Percentiles rank a stretch among this genome's conserved stretches.
Evolutionary conservation across 2,113 vertebrate genomes (phyloP).

Genomic region (Panthera uncia): DNA sequence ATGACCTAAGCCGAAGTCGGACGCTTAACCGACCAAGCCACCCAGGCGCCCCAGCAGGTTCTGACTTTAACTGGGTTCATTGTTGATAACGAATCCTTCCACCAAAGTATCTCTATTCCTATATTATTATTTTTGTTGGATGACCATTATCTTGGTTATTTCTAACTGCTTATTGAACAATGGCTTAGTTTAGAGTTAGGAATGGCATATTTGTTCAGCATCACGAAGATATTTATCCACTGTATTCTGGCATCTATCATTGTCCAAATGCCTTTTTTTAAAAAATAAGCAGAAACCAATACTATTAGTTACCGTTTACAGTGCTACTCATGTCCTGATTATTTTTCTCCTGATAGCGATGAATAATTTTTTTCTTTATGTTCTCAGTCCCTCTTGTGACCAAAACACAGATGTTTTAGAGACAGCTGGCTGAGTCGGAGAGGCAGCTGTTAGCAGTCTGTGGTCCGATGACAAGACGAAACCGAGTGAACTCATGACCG

Average conservation of each 20-base stretch:
- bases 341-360: background rate
- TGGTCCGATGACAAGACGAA: background rate
- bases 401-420: constrained; percentile 58
- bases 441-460: constrained; percentile 27
- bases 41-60: background rate
- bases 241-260: background rate
- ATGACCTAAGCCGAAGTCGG: no score
- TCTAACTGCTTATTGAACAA: background rate
- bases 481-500: background rate
- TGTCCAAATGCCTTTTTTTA: background rate
- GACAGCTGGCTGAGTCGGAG: constrained; percentile 34
- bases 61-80: background rate
- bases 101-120: background rate
- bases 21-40: no score
- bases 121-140: background rate
- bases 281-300: background rate
- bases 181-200: background rate
- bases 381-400: background rate
- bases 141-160: background rate
- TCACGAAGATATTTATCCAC: background rate
- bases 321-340: background rate
- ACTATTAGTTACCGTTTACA: background rate
- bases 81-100: background rate
- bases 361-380: background rate
- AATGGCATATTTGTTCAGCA: background rate